Evolutionary conservation across 2,797 vertebrate species (phyloP).

Genomic region (Falco cherrug): DNA sequence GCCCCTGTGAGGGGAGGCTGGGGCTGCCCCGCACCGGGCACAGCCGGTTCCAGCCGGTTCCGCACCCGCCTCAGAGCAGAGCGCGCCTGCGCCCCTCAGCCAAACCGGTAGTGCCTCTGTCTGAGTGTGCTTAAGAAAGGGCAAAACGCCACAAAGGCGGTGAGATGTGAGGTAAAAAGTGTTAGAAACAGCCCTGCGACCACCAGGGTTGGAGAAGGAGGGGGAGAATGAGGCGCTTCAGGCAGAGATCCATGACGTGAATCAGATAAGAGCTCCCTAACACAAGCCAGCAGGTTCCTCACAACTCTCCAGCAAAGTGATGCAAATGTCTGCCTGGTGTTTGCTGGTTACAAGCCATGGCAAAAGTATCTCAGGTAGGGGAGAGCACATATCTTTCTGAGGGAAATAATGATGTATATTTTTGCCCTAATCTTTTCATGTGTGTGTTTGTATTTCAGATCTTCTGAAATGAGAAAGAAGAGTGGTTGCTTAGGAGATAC

Average conservation of each 20-base stretch:
- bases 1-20: background rate
- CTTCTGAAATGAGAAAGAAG: background rate
- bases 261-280: accelerated
- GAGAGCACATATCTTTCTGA: background rate
- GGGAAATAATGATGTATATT: background rate
- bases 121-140: accelerated
- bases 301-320: background rate
- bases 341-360: background rate
- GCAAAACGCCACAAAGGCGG: background rate
- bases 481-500: background rate
- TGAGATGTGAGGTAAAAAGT: background rate
- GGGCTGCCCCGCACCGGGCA: too few species aligned
- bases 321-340: background rate
- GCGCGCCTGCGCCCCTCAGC: too few species aligned
- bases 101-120: accelerated
- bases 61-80: background rate
- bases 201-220: background rate
- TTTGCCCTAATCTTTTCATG: background rate
- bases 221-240: accelerated
- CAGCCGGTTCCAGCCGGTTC: background rate
- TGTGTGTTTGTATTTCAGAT: background rate
- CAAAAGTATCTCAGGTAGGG: background rate
- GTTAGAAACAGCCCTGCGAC: accelerated
- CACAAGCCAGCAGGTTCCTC: background rate
- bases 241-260: too few species aligned